Percentiles rank a stretch among this genome's conserved stretches.
Conservation (phyloP, 2,888 invertebrate species). For the Tuta absoluta region DNA sequence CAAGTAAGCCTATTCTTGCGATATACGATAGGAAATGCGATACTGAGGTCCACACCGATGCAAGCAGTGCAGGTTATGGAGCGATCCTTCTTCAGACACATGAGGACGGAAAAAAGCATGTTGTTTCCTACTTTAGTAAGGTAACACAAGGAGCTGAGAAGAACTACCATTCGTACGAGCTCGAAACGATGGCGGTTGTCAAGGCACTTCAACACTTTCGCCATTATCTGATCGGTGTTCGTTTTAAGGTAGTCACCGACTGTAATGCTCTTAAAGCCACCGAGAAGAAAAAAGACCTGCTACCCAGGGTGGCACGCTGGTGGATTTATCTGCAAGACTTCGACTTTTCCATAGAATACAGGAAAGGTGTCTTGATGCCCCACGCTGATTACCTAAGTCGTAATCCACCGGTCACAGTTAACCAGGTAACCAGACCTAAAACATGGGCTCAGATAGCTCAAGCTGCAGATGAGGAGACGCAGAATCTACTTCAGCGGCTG, state of each 20-base stretch:
- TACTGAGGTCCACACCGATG: constrained; percentile 35
- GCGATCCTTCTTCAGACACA: too few species aligned
- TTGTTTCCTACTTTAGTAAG: too few species aligned
- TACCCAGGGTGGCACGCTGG: constrained; percentile 45
- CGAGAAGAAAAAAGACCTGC: constrained; percentile 41
- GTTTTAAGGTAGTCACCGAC: constrained; percentile 41
- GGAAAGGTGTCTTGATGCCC: constrained; percentile 31
- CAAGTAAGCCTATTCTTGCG: constrained; percentile 31
- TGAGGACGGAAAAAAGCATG: too few species aligned
- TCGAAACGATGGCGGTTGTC: too few species aligned
- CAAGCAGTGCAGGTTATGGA: constrained; percentile 32
- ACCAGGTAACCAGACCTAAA: constrained; percentile 24
- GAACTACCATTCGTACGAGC: too few species aligned
- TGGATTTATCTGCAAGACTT: constrained; percentile 45
- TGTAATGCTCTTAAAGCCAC: constrained; percentile 44
- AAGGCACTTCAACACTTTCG: too few species aligned
- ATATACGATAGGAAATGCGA: constrained; percentile 31
- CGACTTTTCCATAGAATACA: constrained; percentile 34
- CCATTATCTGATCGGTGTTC: too few species aligned
- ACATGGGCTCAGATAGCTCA: constrained; percentile 36
- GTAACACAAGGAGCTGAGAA: too few species aligned
- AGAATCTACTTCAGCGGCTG: constrained; percentile 27
- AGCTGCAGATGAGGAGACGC: constrained; percentile 31
- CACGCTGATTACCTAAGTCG: constrained; percentile 21
- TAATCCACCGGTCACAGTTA: constrained; percentile 20